A percentile compares a stretch with the other conserved stretches of the same genome.
Evolutionary conservation across 2,113 vertebrate species (phyloP).

Genomic region (Calidris pygmaea): DNA sequence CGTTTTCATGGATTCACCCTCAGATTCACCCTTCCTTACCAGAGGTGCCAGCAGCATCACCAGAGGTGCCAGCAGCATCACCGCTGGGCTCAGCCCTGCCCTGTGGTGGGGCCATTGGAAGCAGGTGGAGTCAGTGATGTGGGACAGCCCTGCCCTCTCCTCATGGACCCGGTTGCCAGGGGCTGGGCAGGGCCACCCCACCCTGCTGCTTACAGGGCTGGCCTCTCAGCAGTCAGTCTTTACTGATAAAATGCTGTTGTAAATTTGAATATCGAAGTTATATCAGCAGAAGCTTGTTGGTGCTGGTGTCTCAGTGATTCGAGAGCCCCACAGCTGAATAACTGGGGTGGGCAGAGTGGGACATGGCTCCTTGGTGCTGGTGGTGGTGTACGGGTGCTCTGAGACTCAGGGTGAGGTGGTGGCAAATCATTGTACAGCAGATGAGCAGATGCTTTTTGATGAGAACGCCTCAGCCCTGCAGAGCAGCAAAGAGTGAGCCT

Average conservation of each 20-base stretch:
- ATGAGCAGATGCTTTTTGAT: background rate
- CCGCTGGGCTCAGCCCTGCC: too few relatives aligned
- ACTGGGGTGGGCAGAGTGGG: accelerated
- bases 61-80: accelerated
- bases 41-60: accelerated
- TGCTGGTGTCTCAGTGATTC: background rate
- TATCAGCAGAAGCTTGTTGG: accelerated
- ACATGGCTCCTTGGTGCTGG: accelerated
- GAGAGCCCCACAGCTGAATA: background rate
- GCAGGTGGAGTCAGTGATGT: accelerated
- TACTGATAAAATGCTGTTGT: background rate
- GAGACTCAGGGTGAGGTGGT: accelerated
- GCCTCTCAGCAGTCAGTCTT: background rate
- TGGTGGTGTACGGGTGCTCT: accelerated
- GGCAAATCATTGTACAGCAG: background rate
- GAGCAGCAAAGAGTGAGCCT: background rate
- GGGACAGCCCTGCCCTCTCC: background rate
- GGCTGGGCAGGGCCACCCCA: background rate
- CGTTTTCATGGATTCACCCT: too few relatives aligned
- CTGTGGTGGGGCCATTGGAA: background rate
- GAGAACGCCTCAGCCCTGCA: background rate
- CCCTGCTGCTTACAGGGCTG: accelerated
- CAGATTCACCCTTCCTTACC: background rate
- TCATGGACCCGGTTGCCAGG: accelerated
- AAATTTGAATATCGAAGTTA: background rate